Percentiles rank a stretch among this genome's conserved stretches.
Conservation (phyloP, 1,140 invertebrate species). For the Eubasilissa regina region DNA sequence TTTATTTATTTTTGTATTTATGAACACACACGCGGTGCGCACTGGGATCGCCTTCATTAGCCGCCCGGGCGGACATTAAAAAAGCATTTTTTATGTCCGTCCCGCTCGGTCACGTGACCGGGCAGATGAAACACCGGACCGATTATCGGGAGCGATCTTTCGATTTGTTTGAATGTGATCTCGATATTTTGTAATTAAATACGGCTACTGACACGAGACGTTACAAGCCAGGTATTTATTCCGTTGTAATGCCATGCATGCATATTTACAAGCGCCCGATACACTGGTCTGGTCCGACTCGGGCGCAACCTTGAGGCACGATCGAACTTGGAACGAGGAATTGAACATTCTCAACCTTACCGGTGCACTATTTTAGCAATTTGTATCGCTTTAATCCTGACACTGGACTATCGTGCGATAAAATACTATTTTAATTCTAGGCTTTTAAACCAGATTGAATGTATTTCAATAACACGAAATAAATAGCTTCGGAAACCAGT, state of each 20-base stretch:
- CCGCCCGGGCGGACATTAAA: constrained; percentile 38
- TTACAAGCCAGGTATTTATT: constrained; percentile 23
- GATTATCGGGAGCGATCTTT: constrained; percentile 44
- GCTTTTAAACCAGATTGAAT: no score
- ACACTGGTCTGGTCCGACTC: not conserved
- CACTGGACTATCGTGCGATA: no score
- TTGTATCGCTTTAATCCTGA: no score
- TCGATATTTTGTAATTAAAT: constrained; percentile 44
- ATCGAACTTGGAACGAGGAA: no score
- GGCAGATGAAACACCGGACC: constrained; percentile 5
- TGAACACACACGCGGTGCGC: constrained; percentile 10
- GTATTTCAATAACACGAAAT: no score
- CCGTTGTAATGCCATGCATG: not conserved
- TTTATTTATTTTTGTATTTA: constrained; percentile 41
- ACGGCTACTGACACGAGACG: constrained; percentile 22
- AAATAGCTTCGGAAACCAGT: no score
- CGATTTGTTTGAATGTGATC: constrained; percentile 42
- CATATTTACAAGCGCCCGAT: constrained; percentile 10
- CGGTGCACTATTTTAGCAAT: no score
- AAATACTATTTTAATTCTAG: no score
- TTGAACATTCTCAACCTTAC: no score
- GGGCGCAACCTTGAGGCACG: no score
- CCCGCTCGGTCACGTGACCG: constrained; percentile 2
- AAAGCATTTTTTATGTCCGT: constrained; percentile 46
- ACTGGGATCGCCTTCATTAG: constrained; percentile 54